Conservation (phyloP, 2,113 vertebrate genomes). For the Sander lucioperca region DNA sequence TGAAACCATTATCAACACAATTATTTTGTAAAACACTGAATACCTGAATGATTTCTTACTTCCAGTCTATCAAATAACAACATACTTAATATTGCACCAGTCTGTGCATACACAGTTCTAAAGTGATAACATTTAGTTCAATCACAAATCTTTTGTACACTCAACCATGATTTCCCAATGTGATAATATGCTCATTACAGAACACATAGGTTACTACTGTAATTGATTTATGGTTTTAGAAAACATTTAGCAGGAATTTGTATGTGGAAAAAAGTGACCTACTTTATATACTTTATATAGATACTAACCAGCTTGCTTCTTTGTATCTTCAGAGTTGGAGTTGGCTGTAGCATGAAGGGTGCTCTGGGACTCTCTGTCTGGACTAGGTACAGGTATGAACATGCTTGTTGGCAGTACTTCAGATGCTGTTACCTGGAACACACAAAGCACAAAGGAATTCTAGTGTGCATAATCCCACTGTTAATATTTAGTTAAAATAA, state of each 20-base stretch:
- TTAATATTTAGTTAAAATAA: conserved; percentile 21
- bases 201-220: not conserved
- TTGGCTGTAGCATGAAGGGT: conserved; percentile 76
- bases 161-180: not conserved
- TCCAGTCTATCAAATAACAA: not conserved
- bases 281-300: not conserved
- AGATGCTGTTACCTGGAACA: conserved; percentile 92
- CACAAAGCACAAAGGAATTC: conserved; percentile 59
- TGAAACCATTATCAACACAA: conserved; percentile 8
- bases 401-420: conserved; percentile 97
- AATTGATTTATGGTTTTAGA: not conserved
- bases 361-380: conserved; percentile 88
- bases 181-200: not conserved
- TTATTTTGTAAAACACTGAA: not conserved
- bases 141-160: not conserved
- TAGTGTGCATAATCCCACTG: conserved; percentile 46
- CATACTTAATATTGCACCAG: not conserved
- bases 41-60: not conserved
- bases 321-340: conserved; percentile 86
- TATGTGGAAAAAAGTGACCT: not conserved
- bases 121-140: not conserved
- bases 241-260: not conserved
- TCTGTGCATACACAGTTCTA: not conserved
- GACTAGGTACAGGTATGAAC: conserved; percentile 92
- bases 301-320: conserved; percentile 92